phyloP scores from a whole-genome alignment of 1,140 invertebrate genomes.

The Palaemon carinicauda region DNA sequence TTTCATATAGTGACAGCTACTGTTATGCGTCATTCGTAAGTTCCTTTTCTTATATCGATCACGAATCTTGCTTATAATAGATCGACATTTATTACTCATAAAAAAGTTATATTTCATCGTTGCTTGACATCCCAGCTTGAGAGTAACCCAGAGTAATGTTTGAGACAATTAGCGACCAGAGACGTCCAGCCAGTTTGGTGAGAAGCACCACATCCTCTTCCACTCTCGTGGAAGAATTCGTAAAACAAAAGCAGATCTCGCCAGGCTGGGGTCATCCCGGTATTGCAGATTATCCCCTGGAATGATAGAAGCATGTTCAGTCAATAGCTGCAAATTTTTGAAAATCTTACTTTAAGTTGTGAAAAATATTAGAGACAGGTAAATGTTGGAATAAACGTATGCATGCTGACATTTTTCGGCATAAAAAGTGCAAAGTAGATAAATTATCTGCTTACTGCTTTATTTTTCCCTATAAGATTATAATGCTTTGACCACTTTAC shows the following conservation, averaged over 20 bases:
- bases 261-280: constrained; percentile 63
- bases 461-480: no score
- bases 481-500: not conserved
- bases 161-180: constrained; percentile 62
- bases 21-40: not conserved
- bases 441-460: no score
- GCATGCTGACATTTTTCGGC: not conserved
- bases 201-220: constrained; percentile 65
- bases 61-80: not conserved
- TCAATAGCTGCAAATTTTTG: no score
- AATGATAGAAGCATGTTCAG: not conserved
- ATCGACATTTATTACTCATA: not conserved
- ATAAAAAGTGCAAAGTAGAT: no score
- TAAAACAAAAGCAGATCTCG: constrained; percentile 64
- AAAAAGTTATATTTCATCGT: not conserved
- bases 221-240: constrained; percentile 66
- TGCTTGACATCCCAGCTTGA: constrained; percentile 38
- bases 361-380: not conserved
- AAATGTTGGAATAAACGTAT: not conserved
- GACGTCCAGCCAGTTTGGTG: constrained; percentile 66
- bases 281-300: constrained; percentile 62
- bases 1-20: not conserved
- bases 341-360: not conserved
- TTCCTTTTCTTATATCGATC: not conserved
- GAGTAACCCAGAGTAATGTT: constrained; percentile 50